Evolutionary conservation across 1,140 invertebrate species (phyloP).

Genomic region (Lutraria rhynchaena): DNA sequence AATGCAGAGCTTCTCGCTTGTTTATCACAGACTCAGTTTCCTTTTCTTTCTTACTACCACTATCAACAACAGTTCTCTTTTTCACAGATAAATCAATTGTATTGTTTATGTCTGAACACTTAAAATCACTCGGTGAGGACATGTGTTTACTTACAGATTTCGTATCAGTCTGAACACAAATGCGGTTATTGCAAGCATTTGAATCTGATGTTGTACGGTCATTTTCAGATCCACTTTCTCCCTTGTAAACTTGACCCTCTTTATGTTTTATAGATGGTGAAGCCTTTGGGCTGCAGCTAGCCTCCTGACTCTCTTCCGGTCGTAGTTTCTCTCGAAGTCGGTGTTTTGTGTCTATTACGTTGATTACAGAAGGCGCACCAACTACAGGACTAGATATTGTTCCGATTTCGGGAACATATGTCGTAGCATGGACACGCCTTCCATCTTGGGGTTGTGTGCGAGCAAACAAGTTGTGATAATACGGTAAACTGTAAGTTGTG

Average conservation of each 20-base stretch:
- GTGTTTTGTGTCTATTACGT: constrained; percentile 26
- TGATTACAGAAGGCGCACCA: constrained; percentile 38
- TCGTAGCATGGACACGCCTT: constrained; percentile 46
- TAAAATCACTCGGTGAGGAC: background rate
- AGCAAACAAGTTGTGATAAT: constrained; percentile 53
- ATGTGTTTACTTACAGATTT: background rate
- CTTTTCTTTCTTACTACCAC: background rate
- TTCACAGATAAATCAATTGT: constrained; percentile 24
- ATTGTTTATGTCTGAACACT: constrained; percentile 10
- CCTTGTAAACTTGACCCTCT: background rate
- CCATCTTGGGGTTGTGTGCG: constrained; percentile 34
- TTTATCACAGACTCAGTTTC: background rate
- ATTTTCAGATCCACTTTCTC: background rate
- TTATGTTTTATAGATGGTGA: background rate
- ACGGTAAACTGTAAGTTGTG: constrained; percentile 54
- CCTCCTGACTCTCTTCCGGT: background rate
- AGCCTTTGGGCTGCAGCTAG: background rate
- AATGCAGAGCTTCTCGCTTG: background rate
- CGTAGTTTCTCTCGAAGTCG: constrained; percentile 4
- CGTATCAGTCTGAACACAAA: constrained; percentile 10
- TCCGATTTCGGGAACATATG: constrained; percentile 53
- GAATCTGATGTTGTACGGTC: background rate
- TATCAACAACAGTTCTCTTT: background rate
- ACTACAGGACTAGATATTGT: constrained; percentile 50
- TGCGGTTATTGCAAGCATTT: constrained; percentile 18